Evolutionary conservation across 2,797 vertebrate genomes (phyloP), one percentile per base, ranked within the genome.

Genomic region (Tangara arthus): DNA sequence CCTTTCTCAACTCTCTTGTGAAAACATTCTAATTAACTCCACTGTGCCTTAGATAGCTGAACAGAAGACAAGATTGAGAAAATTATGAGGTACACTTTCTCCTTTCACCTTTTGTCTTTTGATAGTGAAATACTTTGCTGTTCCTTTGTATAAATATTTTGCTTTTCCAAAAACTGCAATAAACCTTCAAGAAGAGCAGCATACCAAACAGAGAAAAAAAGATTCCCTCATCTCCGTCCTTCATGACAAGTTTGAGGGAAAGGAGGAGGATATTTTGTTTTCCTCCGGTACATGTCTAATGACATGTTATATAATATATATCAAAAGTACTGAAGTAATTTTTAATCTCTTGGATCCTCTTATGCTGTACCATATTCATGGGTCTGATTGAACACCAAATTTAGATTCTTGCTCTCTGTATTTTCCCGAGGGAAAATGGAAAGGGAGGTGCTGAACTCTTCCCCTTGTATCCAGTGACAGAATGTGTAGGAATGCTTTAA

Each of bases 11-110:
- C n/a, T 84, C 10, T 6, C 69, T 83, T 9, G 4, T 69, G 73
- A 93, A 89, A 95, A 81, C 69, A 93, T 49, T 81, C 76, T 90
- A 91, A 95, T 95, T 95, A 92, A 90, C 30, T 94, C 59, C 55
- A 72, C 28, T 52, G 63, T 86, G 91, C 30, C 46, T 81, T 71
- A 82, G 65, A 83, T 30, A 73, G 69, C 35, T 68, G 70, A 91
- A 71, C 11, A 64, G 77, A 90, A 86, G 63, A 91, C 27, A 82
- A 79, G 72, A 75, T 42, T 75, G 55, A 63, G 47, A 81, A 96
- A 91, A 78, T 73, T 14, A 68, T 71, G 27, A 79, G n/a, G 21
- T 34, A 69, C 39, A 55, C 35, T 88, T 87, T 85, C 53, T 22
- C 23, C 50, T 83, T 82, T 91, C 18, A n/a, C 35, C 28, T 91